Base-by-base conservation (phyloP, 1,140 invertebrate genomes). In the Colletes gigas region DNA sequence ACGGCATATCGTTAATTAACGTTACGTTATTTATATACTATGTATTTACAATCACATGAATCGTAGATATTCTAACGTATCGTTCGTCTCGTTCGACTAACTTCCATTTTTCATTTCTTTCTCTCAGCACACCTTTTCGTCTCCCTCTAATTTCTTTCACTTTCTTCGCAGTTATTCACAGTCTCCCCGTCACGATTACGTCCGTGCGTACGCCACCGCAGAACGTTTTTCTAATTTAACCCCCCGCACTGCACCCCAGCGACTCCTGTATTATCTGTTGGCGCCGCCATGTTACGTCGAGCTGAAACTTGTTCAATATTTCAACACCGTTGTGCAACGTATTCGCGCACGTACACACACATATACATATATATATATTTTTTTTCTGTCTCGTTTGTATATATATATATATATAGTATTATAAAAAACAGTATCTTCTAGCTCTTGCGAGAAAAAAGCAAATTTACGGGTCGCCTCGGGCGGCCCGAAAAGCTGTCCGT, bases 11-110 rank as follows among this genome's bases (percentile, higher is more conserved):
- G 89, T 87, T 93, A 92, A 92, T 93, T 93, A 93, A 92, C 82
- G 88, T 92, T 90, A 91, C 91, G 85, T 91, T 93, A 93, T 93
- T 93, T 93, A 93, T 92, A 92, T 91, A 93, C 92, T 93, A 93
- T 93, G 90, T 93, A 93, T 93, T 93, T 92, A 93, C 92, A 93
- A 93, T 93, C 92, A 93, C 92, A 93, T 92, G 89, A 93, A 92
- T 93, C 89, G 90, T 91, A 92, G 90, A 92, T 93, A 92, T 91
- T 89, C 91, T 92, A 92, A 90, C 81, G 81, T 90, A 92, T 92
- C 90, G 85, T 90, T 93, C 91, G 88, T 89, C 78, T 87, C 83
- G 78, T 84, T 83, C 83, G 68, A 57, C 72, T 81, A 78, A 78
- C 77, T 63, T 73, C 80, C 60, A 70, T 30, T 30, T 30, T 30